Percentiles rank a stretch among this genome's conserved stretches.
phyloP scores from a whole-genome alignment of 1,140 invertebrate genomes.

The Dysdera silvatica region DNA sequence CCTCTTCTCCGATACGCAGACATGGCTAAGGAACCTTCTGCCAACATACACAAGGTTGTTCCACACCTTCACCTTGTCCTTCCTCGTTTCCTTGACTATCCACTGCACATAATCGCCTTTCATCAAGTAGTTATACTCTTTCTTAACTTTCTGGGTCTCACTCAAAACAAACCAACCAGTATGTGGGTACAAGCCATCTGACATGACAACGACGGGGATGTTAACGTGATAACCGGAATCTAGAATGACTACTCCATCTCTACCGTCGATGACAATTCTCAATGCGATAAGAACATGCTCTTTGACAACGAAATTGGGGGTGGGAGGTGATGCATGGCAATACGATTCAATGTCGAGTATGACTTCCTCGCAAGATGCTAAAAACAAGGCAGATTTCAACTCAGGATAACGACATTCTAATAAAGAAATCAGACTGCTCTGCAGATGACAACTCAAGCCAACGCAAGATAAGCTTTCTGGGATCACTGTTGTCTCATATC shows the following conservation, averaged over 20 bases:
- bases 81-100: conserved; percentile 54
- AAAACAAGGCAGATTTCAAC: conserved; percentile 51
- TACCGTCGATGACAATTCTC: conserved; percentile 60
- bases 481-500: conserved; percentile 67
- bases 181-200: conserved; percentile 71
- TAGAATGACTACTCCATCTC: conserved; percentile 65
- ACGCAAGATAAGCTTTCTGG: conserved; percentile 75
- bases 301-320: conserved; percentile 54
- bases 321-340: conserved; percentile 35
- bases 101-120: conserved; percentile 70
- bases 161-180: conserved; percentile 78
- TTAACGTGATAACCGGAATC: conserved; percentile 86
- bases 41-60: conserved; percentile 64
- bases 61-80: conserved; percentile 27
- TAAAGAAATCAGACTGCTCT: conserved; percentile 48
- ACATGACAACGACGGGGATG: conserved; percentile 75
- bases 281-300: conserved; percentile 80
- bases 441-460: conserved; percentile 69
- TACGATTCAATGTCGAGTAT: conserved; percentile 34
- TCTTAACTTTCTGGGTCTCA: conserved; percentile 59
- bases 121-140: conserved; percentile 72
- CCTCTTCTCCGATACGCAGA: conserved; percentile 76
- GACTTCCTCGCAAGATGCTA: conserved; percentile 77
- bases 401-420: conserved; percentile 56
- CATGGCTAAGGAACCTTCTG: conserved; percentile 65